Conservation (phyloP, 2,888 invertebrate genomes). For the Eristalinus sepulchralis region DNA sequence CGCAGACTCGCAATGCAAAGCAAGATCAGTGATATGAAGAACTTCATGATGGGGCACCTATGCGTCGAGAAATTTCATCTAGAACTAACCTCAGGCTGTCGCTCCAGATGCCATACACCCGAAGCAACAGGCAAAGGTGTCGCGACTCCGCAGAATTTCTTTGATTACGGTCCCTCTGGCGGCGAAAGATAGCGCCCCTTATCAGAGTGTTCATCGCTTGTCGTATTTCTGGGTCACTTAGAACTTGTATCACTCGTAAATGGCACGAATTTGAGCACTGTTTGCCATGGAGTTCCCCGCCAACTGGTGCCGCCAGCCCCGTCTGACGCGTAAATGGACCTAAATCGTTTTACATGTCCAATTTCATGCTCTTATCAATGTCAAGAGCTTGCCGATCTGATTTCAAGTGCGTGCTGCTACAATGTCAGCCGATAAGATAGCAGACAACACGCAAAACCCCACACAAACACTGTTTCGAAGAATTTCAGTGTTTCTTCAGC, state of each 20-base stretch:
- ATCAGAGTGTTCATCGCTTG: conserved; percentile 4
- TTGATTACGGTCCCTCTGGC: conserved; percentile 18
- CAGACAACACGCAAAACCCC: background rate
- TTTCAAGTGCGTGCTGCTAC: conserved; percentile 1
- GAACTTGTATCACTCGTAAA: background rate
- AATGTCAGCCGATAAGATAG: background rate
- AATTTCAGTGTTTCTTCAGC: background rate
- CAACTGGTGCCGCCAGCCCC: too few relatives aligned
- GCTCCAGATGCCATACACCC: background rate
- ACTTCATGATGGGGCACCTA: conserved; percentile 30
- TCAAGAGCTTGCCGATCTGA: background rate
- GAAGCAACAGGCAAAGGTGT: background rate
- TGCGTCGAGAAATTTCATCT: conserved; percentile 9
- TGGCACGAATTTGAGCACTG: background rate
- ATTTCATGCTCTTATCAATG: background rate
- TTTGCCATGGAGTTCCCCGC: too few relatives aligned
- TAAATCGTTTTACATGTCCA: background rate
- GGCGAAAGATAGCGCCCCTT: conserved; percentile 21
- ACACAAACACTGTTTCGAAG: background rate
- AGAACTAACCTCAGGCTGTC: conserved; percentile 20
- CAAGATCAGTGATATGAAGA: background rate
- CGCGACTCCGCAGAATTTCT: background rate
- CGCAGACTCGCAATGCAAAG: background rate
- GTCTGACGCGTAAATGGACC: background rate
- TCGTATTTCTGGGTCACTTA: conserved; percentile 31